Conservation (phyloP, 2,797 vertebrate species). For the Percopsis omiscomaycus region DNA sequence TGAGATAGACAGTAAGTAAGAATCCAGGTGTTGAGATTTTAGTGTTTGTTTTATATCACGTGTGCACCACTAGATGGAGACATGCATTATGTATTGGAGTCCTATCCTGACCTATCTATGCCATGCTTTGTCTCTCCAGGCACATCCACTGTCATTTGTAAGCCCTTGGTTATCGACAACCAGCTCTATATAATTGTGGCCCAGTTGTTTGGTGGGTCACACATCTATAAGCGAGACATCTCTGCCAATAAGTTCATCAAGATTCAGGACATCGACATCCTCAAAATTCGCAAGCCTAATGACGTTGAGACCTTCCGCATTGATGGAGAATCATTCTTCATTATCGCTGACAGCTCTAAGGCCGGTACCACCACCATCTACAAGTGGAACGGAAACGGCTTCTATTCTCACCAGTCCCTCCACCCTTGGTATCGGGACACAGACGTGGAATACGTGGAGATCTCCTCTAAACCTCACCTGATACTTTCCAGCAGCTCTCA, state of each 20-base stretch:
- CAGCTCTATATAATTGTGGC: conserved; percentile 95
- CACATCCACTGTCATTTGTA: conserved; percentile 94
- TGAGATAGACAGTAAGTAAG: conserved; percentile 90
- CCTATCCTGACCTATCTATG: background rate
- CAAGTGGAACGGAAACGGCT: conserved; percentile 98
- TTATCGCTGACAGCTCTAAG: conserved; percentile 96
- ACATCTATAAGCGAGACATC: conserved; percentile 95
- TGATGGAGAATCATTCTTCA: conserved; percentile 91
- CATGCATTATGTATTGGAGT: conserved; percentile 11
- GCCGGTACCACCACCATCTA: conserved; percentile 96
- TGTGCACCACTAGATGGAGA: conserved; percentile 36
- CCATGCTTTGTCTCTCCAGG: conserved; percentile 67
- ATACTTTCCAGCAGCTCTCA: conserved; percentile 97
- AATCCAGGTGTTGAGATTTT: background rate
- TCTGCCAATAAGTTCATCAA: conserved; percentile 97
- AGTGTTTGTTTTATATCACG: too few species aligned
- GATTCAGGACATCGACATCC: conserved; percentile 98
- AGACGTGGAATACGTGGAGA: conserved; percentile 94
- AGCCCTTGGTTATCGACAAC: conserved; percentile 92
- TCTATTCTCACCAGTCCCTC: conserved; percentile 96
- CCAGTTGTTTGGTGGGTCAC: conserved; percentile 95
- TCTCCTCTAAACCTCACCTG: conserved; percentile 90
- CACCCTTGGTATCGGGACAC: conserved; percentile 97
- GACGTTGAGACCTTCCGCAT: conserved; percentile 95
- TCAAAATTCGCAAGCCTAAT: conserved; percentile 95